Evolutionary conservation across 1,140 invertebrate genomes (phyloP), one percentile per base, ranked within the genome.

Genomic region (Steinernema feltiae): DNA sequence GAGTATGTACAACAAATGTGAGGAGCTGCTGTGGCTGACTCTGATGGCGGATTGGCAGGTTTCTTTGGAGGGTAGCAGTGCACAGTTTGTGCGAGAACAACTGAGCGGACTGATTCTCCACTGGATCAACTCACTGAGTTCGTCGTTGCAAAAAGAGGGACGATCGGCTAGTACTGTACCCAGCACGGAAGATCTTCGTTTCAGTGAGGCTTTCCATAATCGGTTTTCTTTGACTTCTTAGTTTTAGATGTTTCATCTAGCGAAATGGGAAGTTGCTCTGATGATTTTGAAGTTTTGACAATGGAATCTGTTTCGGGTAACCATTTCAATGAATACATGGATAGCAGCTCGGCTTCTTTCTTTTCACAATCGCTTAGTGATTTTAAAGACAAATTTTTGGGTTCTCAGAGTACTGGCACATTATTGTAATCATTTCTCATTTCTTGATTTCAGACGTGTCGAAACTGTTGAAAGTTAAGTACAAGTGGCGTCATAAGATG

Each of bases 41-140:
- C 30, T 41, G 24, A 70, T 77, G 69, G 76, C 76, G 12, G 76
- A 77, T 31, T 35, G 73, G 0, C 74, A 76, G 30, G 73, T 72
- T 30, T 48, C 73, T n/a, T 41, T 48, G 74, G 32, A 76, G 29
- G 18, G 15, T 7, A 12, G 41, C 32, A 75, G 76, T 48, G 18
- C 74, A 12, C 29, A 41, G 29, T 41, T 75, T n/a, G 41, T 27
- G 12, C 7, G 74, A 7, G 21, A 48, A 30, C 35, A 73, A 18
- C 24, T 48, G 17, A 48, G 72, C 24, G 30, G 32, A 1, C 29
- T 41, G 15, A 18, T 48, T 48, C 48, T 48, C 35, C 30, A 75
- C 32, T 77, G 76, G 76, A 76, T 77, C 29, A 75, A 77, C 32
- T 70, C 48, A 12, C 30, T 77, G n/a, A 46, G 76, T 21, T 48